Conservation (phyloP, 2,888 invertebrate genomes). For the Zaprionus obscuricornis region DNA sequence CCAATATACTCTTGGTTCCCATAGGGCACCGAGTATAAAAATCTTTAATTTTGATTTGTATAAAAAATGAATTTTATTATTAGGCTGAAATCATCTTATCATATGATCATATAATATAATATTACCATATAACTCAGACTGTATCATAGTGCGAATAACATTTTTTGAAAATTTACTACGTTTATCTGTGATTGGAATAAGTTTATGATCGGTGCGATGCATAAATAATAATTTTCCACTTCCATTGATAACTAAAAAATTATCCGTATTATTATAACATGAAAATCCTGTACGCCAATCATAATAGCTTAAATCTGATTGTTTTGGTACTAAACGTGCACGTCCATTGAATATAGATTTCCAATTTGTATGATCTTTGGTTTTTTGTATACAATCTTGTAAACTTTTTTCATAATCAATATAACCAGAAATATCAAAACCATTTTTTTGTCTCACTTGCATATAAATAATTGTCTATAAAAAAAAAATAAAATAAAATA, state of each 20-base stretch:
- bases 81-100: slow-evolving; percentile 5
- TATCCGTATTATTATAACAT: slow-evolving; percentile 16
- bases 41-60: too few relatives aligned
- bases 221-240: slow-evolving; percentile 21
- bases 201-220: slow-evolving; percentile 40
- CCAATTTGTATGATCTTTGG: slow-evolving; percentile 26
- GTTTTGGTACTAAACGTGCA: slow-evolving; percentile 20
- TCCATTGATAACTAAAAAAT: slow-evolving; percentile 3
- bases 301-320: slow-evolving; percentile 34
- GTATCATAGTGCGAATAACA: slow-evolving; percentile 17
- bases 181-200: slow-evolving; percentile 19
- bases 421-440: slow-evolving; percentile 47
- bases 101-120: slow-evolving; percentile 41
- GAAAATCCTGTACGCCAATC: slow-evolving; percentile 39
- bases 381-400: slow-evolving; percentile 2
- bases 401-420: slow-evolving; percentile 41
- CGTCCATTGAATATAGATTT: slow-evolving; percentile 33
- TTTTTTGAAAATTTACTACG: slow-evolving; percentile 1
- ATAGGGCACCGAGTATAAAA: too few relatives aligned
- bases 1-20: too few relatives aligned
- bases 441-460: slow-evolving; percentile 32
- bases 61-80: too few relatives aligned
- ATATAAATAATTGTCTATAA: slow-evolving; percentile 43
- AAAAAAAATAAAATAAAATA: not conserved
- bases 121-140: slow-evolving; percentile 17